Evolutionary conservation across 2,113 vertebrate species (phyloP).

Genomic region (Craseonycteris thonglongyai): DNA sequence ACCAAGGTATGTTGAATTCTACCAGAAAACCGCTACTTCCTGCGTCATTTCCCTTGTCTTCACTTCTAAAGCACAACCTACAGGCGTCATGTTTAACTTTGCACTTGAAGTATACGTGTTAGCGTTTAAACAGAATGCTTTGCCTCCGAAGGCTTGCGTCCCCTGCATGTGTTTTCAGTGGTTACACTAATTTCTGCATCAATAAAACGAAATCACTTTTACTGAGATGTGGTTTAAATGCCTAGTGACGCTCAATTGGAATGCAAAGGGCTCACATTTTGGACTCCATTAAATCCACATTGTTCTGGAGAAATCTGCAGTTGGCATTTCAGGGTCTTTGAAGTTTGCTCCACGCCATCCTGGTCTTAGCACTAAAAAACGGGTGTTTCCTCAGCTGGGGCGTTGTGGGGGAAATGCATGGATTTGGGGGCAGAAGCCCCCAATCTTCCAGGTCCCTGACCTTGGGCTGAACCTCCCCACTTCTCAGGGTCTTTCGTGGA

Average conservation of each 20-base stretch:
- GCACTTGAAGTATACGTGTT: neutral
- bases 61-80: accelerated
- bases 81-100: accelerated
- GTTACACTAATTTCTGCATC: neutral
- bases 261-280: neutral
- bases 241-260: neutral
- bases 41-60: neutral
- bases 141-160: neutral
- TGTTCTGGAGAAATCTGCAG: neutral
- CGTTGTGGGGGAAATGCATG: too few species aligned
- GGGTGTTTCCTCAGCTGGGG: neutral
- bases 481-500: accelerated
- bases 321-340: neutral
- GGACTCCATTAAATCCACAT: neutral
- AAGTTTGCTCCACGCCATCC: neutral
- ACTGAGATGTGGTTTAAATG: neutral
- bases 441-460: too few species aligned
- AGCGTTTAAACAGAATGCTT: neutral
- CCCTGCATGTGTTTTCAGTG: neutral
- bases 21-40: neutral
- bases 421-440: neutral
- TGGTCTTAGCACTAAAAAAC: neutral
- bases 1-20: neutral
- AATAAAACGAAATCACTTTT: neutral
- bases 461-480: neutral